A percentile compares a stretch with the other conserved stretches of the same genome.
phyloP scores from a whole-genome alignment of 2,888 invertebrate genomes.

The Amphiduros pacificus region DNA sequence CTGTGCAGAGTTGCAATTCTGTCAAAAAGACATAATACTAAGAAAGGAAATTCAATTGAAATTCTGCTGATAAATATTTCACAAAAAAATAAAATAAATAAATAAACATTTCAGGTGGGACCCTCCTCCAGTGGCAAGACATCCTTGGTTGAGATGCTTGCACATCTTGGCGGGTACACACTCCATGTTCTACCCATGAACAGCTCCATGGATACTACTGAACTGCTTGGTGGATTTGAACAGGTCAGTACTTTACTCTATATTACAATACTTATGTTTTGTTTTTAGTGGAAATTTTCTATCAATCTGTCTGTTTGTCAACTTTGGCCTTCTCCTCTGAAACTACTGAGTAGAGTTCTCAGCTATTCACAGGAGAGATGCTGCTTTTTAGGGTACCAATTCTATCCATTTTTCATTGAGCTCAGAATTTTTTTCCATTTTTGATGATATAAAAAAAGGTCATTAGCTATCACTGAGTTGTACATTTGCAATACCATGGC shows the following conservation, averaged over 20 bases:
- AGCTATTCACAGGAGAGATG: too few relatives aligned
- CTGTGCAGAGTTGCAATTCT: not conserved
- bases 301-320: too few relatives aligned
- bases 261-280: not conserved
- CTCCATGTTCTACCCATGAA: conserved; percentile 80
- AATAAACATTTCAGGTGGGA: conserved; percentile 67
- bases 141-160: conserved; percentile 74
- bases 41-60: not conserved
- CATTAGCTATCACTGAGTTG: too few relatives aligned
- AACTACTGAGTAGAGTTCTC: too few relatives aligned
- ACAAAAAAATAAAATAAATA: not conserved
- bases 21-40: not conserved
- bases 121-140: conserved; percentile 79
- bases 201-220: conserved; percentile 91
- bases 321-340: too few relatives aligned
- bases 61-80: not conserved
- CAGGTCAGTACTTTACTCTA: conserved; percentile 63
- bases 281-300: not conserved
- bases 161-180: conserved; percentile 74
- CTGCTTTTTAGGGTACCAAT: too few relatives aligned
- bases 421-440: too few relatives aligned
- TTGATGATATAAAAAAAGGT: too few relatives aligned
- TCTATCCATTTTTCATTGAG: too few relatives aligned
- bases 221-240: conserved; percentile 95
- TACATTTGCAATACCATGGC: too few relatives aligned